phyloP scores from a whole-genome alignment of 2,888 invertebrate species.

The Himalopsyche kuldschensis region DNA sequence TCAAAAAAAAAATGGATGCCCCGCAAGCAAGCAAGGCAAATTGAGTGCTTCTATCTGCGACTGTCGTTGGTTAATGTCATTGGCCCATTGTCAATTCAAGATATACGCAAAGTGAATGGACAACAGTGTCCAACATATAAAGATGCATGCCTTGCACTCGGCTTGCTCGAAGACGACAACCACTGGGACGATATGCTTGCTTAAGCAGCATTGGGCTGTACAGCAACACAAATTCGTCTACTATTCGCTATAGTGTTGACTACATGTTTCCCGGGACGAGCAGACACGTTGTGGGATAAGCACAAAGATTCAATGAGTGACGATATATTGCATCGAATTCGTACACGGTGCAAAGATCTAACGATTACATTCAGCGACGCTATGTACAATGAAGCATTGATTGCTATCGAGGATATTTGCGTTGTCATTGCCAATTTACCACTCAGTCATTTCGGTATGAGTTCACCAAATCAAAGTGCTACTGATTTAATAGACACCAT shows the following conservation, averaged over 20 bases:
- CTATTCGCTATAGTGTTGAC: neutral
- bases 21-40: too few relatives aligned
- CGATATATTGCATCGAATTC: conserved; percentile 1
- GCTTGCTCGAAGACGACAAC: neutral
- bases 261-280: neutral
- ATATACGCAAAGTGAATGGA: neutral
- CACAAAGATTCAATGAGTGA: too few relatives aligned
- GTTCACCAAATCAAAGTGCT: conserved; percentile 40
- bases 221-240: neutral
- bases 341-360: neutral
- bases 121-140: neutral
- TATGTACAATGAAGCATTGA: conserved; percentile 42
- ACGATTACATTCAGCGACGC: conserved; percentile 3
- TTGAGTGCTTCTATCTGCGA: too few relatives aligned
- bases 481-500: neutral
- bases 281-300: too few relatives aligned
- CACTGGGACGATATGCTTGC: neutral
- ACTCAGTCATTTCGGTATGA: conserved; percentile 41
- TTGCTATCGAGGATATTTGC: conserved; percentile 43
- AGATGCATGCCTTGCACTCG: neutral
- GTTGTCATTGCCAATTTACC: conserved; percentile 40
- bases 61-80: too few relatives aligned
- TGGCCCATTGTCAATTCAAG: neutral
- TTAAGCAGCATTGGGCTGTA: neutral
- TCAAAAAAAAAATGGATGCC: too few relatives aligned